Evolutionary conservation across 2,797 vertebrate genomes (phyloP), one percentile per base, ranked within the genome.

Genomic region (Cacajao melanocephalus): DNA sequence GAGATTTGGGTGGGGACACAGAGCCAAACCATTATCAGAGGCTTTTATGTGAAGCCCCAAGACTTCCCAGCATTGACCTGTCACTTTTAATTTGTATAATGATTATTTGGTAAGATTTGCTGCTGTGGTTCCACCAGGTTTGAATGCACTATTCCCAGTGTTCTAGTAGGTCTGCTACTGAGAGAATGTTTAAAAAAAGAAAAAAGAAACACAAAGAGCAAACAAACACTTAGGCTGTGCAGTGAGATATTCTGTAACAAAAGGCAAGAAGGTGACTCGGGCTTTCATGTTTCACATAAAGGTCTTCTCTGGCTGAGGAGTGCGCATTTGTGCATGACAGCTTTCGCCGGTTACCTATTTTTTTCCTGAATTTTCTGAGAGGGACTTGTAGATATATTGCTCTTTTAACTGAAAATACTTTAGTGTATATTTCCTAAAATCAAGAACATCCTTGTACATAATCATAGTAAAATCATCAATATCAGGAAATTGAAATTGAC

Each of bases 251-350:
- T 99, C 99, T 96, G 99, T 99, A 97, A 99, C 97, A 95, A 99
- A 99, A 84, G 99, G 99, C 97, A 99, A 98, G 14, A 99, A 99
- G 11, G 99, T 99, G 86, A 99, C 99, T 97, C 99, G 99, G 0
- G 99, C 99, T 1, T 99, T 99, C 98, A 99, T 99, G 98, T 99
- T 99, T 97, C 99, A 99, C 97, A 99, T 99, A 97, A 99, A 99
- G 4, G 99, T 99, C 98, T 99, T 99, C 98, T 99, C 99, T 0
- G 99, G 99, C 28, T 99, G 99, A 22, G 98, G 72, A 89, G 98
- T 99, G 98, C 99, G 98, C 98, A 99, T 98, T 99, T 99, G 92
- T 55, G 98, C 98, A 98, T 99, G 99, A 36, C 99, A 99, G n/a
- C 13, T 84, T 41, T 91, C 14, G 26, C 22, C 61, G 2, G 58